These are phyloP conservation scores for Heliconius aoede DNA, from an alignment of 2,888 invertebrate genomes.

Conservation along the genomic window DNA sequence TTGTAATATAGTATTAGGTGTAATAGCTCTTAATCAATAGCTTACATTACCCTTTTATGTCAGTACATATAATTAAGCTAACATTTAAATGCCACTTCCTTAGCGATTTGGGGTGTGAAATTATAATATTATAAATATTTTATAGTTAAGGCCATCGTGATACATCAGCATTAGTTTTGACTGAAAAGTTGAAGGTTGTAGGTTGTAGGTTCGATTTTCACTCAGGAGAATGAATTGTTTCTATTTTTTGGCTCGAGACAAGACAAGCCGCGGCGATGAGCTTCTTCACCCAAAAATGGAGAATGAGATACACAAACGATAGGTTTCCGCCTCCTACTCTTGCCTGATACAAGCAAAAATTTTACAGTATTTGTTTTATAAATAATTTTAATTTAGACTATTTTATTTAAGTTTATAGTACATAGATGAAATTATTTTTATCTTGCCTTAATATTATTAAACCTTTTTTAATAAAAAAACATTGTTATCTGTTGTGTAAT, in stretches of 20 bases:
- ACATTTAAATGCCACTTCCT: conserved; percentile 22
- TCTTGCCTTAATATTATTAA: too few relatives aligned
- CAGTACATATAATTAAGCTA: conserved; percentile 9
- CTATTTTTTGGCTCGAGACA: neutral
- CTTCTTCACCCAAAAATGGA: neutral
- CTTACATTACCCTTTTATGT: neutral
- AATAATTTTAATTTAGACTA: too few relatives aligned
- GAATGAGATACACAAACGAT: neutral
- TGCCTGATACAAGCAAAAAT: too few relatives aligned
- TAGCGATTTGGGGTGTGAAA: neutral
- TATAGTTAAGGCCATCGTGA: neutral
- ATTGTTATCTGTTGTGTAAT: neutral
- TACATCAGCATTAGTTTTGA: too few relatives aligned
- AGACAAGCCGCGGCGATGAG: too few relatives aligned
- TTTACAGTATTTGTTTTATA: too few relatives aligned
- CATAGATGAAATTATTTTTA: too few relatives aligned
- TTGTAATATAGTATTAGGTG: conserved; percentile 10
- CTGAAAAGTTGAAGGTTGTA: too few relatives aligned
- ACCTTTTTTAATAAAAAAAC: too few relatives aligned
- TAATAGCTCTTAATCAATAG: conserved; percentile 23
- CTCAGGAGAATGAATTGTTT: neutral
- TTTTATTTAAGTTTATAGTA: too few relatives aligned
- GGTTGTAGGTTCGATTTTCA: neutral
- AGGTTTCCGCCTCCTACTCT: too few relatives aligned
- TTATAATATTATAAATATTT: neutral